Evolutionary conservation across 30 jellyfish, hydroid and myxozoan genomes (phyloP), one percentile per base, ranked within the genome.

Genomic region (Cassiopea andromeda): DNA sequence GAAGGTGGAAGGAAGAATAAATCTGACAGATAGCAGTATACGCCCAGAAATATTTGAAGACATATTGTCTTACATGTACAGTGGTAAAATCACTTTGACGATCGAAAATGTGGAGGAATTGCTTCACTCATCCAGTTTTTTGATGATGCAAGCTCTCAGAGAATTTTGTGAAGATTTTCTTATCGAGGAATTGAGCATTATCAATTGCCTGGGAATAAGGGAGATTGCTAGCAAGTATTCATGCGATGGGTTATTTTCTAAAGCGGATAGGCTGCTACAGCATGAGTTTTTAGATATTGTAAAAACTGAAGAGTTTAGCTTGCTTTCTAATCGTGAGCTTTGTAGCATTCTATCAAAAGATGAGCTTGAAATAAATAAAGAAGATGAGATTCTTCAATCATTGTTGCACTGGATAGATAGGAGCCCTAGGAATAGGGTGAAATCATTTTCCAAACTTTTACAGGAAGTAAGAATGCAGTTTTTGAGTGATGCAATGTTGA

Each of bases 61-160:
- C 2, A 75, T 95, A 49, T 79, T 95, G 18, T 82, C 86, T 48
- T 95, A 90, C 78, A 81, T 95, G 87, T 95, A 95, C 82, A 95
- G 97, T 68, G 98, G 99, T 38, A 80, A 59, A 49, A 46, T 95
- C 44, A 87, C 77, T 2, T 59, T 95, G 18, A 60, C 90, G 15
- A 85, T 70, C 8, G 94, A 83, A 0, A 95, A 91, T 70, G 98
- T 91, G 7, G 98, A 90, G 71, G 96, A 85, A 0, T 75, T 95
- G 69, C 81, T 95, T 58, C 60, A 90, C 14, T 71, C 93, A 43
- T 91, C 99, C 14, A 91, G 84, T 10, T 91, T 69, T 71, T 72
- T 95, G 48, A 87, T 95, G 97, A 91, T 95, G 82, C 86, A 75
- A 13, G 64, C 88, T 46, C 82, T 95, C 74, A 70, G 87, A 19